A percentile compares a stretch with the other conserved stretches of the same genome.
Evolutionary conservation across 1,140 invertebrate genomes (phyloP).

Genomic region (Ceratoteleas bidentatus): DNA sequence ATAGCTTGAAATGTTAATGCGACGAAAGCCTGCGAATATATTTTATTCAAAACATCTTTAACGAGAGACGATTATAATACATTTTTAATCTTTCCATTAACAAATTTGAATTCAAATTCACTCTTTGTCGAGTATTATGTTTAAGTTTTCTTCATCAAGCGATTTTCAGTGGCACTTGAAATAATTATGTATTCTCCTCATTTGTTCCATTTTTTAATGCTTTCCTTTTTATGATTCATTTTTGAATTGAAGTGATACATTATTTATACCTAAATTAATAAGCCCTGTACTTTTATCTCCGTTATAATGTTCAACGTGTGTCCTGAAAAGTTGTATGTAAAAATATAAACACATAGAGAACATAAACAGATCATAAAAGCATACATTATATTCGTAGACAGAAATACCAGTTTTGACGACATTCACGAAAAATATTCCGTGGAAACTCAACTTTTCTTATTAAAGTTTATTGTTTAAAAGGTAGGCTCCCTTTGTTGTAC

Average conservation of each 20-base stretch:
- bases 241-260: constrained; percentile 5
- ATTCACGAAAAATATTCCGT: too few relatives aligned
- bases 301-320: constrained; percentile 26
- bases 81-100: constrained; percentile 57
- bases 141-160: constrained; percentile 26
- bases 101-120: constrained; percentile 49
- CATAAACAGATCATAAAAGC: too few relatives aligned
- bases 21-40: constrained; percentile 56
- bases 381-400: too few relatives aligned
- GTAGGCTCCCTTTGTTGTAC: too few relatives aligned
- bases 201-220: neutral
- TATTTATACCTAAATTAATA: constrained; percentile 32
- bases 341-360: too few relatives aligned
- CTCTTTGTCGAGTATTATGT: constrained; percentile 43
- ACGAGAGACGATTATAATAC: constrained; percentile 57
- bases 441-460: too few relatives aligned
- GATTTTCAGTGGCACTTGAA: constrained; percentile 20
- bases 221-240: constrained; percentile 5
- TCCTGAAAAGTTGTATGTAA: too few relatives aligned
- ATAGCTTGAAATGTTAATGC: constrained; percentile 63
- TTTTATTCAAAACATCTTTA: constrained; percentile 63
- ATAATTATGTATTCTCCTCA: constrained; percentile 7
- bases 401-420: too few relatives aligned
- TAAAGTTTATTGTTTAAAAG: too few relatives aligned
- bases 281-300: constrained; percentile 17